Percentiles rank a stretch among this genome's conserved stretches.
Evolutionary conservation across 2,113 vertebrate genomes (phyloP).

Genomic region (Sceloporus undulatus): DNA sequence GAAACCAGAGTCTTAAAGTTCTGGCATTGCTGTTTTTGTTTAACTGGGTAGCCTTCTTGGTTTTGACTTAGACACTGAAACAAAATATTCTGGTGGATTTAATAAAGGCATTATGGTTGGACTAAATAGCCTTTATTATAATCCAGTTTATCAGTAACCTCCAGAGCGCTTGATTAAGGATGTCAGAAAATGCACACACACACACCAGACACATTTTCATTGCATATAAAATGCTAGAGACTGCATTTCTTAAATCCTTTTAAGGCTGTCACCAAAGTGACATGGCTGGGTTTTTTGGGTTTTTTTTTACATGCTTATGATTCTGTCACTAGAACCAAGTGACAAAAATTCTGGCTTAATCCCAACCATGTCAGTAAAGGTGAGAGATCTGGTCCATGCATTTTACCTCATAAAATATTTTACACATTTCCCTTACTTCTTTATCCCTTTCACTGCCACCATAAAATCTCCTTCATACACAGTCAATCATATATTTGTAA

Average conservation of each 20-base stretch:
- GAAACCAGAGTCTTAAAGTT: not conserved
- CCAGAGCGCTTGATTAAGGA: not conserved
- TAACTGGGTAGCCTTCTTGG: not conserved
- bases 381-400: not conserved
- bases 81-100: not conserved
- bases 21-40: not conserved
- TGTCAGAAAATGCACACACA: not conserved
- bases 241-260: not conserved
- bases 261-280: not conserved
- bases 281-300: no score
- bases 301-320: not conserved
- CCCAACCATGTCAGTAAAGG: not conserved
- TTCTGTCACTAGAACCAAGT: not conserved
- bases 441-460: not conserved
- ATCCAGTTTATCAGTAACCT: not conserved
- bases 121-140: not conserved
- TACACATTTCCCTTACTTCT: not conserved
- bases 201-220: not conserved
- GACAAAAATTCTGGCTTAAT: not conserved
- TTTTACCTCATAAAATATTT: not conserved
- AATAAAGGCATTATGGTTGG: not conserved
- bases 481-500: not conserved
- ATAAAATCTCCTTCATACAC: not conserved
- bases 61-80: not conserved
- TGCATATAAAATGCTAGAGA: not conserved